Evolutionary conservation across 92 coral and sea anemone species (phyloP).

Genomic region (Muricea muricata): DNA sequence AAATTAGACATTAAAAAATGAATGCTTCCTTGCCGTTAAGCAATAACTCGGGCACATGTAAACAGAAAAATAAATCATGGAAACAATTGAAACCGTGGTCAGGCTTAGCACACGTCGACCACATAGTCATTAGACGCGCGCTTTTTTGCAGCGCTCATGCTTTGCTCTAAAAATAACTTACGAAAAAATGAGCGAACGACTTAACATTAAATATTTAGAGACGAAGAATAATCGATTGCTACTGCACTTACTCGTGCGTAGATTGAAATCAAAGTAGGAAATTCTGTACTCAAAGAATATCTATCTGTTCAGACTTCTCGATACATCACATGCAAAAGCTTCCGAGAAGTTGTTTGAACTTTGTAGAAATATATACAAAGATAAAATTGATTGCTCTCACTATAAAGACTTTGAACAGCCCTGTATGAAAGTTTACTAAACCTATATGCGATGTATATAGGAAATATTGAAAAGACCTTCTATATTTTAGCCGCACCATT

Average conservation of each 20-base stretch:
- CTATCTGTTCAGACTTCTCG: too few species aligned
- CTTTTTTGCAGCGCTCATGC: neutral
- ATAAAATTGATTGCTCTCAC: too few species aligned
- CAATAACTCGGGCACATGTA: neutral
- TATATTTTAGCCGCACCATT: too few species aligned
- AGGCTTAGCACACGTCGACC: neutral
- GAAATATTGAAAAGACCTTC: too few species aligned
- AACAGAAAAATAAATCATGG: neutral
- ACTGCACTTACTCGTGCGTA: neutral
- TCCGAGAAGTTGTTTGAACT: too few species aligned
- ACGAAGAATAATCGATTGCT: neutral
- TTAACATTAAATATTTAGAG: conserved; percentile 40
- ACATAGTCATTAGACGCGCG: neutral
- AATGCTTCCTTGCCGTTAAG: neutral
- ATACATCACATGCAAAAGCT: too few species aligned
- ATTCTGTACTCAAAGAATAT: too few species aligned
- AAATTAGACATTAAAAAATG: neutral
- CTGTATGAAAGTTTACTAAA: too few species aligned
- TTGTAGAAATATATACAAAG: too few species aligned
- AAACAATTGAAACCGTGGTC: neutral
- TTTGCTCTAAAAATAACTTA: conserved; percentile 11
- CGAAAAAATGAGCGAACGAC: conserved; percentile 2
- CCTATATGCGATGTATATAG: too few species aligned
- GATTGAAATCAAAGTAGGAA: neutral
- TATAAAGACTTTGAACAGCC: too few species aligned